phyloP scores from a whole-genome alignment of 2,888 invertebrate genomes.

The Leptinotarsa haldemani region DNA sequence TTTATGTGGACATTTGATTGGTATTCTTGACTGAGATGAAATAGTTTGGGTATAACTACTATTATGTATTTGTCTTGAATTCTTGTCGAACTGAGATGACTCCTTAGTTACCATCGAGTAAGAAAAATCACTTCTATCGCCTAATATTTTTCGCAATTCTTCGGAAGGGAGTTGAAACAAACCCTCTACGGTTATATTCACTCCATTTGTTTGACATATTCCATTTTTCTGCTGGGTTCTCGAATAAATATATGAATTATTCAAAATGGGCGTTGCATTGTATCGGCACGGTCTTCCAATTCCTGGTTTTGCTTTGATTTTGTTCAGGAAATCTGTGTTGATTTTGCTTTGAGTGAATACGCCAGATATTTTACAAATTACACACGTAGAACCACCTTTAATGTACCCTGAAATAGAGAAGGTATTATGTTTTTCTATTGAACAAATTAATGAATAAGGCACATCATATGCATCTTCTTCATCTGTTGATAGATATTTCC shows the following conservation, averaged over 20 bases:
- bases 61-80: constrained; percentile 26
- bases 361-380: constrained; percentile 49
- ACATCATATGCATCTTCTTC: no score
- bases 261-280: constrained; percentile 42
- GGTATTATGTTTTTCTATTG: background rate
- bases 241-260: constrained; percentile 27
- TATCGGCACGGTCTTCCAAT: constrained; percentile 59
- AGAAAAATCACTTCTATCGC: constrained; percentile 28
- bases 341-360: constrained; percentile 50
- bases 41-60: constrained; percentile 22
- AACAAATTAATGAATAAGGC: background rate
- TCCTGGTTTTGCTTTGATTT: constrained; percentile 58
- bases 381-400: constrained; percentile 49
- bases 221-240: constrained; percentile 31
- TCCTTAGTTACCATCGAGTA: constrained; percentile 17
- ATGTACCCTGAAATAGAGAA: constrained; percentile 41
- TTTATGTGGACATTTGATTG: constrained; percentile 59
- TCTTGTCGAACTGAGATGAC: background rate
- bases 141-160: constrained; percentile 48
- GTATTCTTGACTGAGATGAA: constrained; percentile 43
- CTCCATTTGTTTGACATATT: constrained; percentile 24
- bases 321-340: constrained; percentile 55
- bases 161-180: constrained; percentile 54
- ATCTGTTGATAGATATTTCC: no score
- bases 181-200: constrained; percentile 54